A percentile compares a stretch with the other conserved stretches of the same genome.
phyloP scores from a whole-genome alignment of 2,113 vertebrate genomes.

The Mixornis gularis region DNA sequence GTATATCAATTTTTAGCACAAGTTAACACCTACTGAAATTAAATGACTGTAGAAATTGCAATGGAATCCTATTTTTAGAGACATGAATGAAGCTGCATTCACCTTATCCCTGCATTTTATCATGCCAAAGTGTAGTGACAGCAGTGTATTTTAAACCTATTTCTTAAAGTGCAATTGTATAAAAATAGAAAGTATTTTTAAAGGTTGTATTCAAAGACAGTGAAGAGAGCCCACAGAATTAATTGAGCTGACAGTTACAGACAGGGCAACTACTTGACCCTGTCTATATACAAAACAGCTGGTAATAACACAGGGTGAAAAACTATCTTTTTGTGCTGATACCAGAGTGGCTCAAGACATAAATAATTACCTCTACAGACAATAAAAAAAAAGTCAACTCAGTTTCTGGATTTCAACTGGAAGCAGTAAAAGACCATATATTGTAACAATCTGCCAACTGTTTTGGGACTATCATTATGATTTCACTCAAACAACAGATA shows the following conservation, averaged over 20 bases:
- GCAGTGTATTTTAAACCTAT: background rate
- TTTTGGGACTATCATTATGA: background rate
- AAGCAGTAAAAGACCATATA: background rate
- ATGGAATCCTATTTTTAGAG: background rate
- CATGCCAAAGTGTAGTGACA: background rate
- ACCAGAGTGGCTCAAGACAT: background rate
- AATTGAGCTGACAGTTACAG: background rate
- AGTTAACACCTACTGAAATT: background rate
- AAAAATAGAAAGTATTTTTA: conserved; percentile 21
- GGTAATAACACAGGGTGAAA: background rate
- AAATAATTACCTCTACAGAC: background rate
- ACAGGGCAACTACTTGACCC: background rate
- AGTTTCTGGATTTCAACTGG: background rate
- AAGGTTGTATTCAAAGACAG: background rate
- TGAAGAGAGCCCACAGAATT: background rate
- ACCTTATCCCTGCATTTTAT: background rate
- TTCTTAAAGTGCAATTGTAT: background rate
- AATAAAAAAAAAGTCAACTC: background rate
- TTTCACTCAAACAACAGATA: background rate
- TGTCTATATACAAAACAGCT: background rate
- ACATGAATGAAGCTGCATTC: background rate
- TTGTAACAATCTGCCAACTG: background rate
- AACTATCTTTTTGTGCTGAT: background rate
- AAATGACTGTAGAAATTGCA: background rate
- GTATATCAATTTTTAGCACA: background rate